Evolutionary conservation across 1,140 invertebrate species (phyloP).

Genomic region (Diprion similis): DNA sequence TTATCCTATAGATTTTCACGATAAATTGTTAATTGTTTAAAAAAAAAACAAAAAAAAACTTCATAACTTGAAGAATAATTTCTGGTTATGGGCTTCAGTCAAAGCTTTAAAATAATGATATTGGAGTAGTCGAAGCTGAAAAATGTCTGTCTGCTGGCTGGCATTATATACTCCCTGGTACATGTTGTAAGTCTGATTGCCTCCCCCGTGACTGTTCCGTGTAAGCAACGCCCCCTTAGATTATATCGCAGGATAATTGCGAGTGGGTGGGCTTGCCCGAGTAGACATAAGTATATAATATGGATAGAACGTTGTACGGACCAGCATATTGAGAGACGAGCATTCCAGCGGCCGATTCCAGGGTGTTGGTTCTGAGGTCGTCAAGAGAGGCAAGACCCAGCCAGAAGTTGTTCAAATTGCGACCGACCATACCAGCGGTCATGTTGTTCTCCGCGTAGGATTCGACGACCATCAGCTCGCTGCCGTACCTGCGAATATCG

Average conservation of each 20-base stretch:
- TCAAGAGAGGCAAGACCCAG: slow-evolving; percentile 88
- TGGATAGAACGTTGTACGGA: slow-evolving; percentile 46
- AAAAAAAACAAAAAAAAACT: no score
- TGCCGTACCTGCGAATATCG: slow-evolving; percentile 80
- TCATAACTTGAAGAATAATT: no score
- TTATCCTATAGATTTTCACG: not conserved
- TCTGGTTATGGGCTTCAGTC: no score
- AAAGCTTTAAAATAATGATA: no score
- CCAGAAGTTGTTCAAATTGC: slow-evolving; percentile 78
- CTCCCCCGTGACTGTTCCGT: not conserved
- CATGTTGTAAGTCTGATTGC: not conserved
- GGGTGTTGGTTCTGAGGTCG: slow-evolving; percentile 89
- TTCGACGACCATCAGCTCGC: slow-evolving; percentile 89
- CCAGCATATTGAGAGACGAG: slow-evolving; percentile 91
- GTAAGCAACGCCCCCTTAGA: not conserved
- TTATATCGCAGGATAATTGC: not conserved
- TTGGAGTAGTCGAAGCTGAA: no score
- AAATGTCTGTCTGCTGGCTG: not conserved
- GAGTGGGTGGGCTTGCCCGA: no score
- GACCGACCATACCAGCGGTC: slow-evolving; percentile 78
- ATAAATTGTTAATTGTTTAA: no score
- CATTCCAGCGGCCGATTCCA: slow-evolving; percentile 91
- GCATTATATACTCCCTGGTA: not conserved
- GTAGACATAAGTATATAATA: not conserved
- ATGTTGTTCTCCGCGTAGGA: slow-evolving; percentile 91